These are phyloP conservation scores for Laticauda colubrina DNA, from an alignment of 2,113 vertebrate species.

Conservation along the genomic window DNA sequence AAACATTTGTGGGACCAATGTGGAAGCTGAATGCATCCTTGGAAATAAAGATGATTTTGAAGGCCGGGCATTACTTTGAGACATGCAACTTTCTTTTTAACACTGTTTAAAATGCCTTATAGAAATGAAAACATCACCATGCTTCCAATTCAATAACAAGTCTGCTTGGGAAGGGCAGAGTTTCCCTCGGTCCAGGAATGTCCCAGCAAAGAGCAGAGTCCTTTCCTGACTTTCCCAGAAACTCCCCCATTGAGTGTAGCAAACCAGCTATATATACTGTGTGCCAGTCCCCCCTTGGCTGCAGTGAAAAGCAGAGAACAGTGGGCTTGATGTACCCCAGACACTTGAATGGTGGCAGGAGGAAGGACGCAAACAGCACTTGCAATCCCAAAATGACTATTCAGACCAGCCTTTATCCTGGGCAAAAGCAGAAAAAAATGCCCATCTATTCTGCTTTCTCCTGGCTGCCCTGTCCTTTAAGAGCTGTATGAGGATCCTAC, in stretches of 20 bases:
- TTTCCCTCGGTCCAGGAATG: not conserved
- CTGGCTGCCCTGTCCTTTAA: not conserved
- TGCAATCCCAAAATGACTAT: not conserved
- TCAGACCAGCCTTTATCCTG: not conserved
- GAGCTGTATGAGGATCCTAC: not conserved
- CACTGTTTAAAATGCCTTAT: not conserved
- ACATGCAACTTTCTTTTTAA: not conserved
- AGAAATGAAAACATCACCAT: not conserved
- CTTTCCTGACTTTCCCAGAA: not conserved
- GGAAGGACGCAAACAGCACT: conserved; percentile 29
- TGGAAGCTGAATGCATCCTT: not conserved
- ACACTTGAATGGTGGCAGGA: conserved; percentile 9
- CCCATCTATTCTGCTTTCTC: not conserved
- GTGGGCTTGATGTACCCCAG: conserved; percentile 21
- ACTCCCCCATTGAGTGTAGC: not conserved
- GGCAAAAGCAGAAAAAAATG: not conserved
- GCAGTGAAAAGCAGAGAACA: conserved; percentile 24
- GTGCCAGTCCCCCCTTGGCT: conserved; percentile 5
- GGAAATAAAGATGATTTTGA: not conserved
- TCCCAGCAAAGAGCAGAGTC: not conserved
- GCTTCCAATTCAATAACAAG: not conserved
- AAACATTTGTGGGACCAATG: not conserved
- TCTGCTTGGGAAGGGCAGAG: not conserved
- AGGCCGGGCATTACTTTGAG: not conserved
- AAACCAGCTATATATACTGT: conserved; percentile 14